Conservation (phyloP, 2,888 invertebrate species). For the Lutraria lutraria region DNA sequence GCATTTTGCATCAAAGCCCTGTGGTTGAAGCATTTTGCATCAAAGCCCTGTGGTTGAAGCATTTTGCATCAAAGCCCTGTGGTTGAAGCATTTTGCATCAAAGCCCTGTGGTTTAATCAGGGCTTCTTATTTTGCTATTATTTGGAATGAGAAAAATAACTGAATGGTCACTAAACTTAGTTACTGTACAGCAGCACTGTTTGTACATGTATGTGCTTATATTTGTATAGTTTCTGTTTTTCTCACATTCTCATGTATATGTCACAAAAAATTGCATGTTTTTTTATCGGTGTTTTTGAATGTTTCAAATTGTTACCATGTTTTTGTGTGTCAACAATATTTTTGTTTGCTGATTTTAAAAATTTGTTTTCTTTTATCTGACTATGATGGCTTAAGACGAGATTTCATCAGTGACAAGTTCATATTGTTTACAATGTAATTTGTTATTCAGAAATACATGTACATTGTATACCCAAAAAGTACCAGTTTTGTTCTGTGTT, state of each 20-base stretch:
- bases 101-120: background rate
- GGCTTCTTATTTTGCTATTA: background rate
- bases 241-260: constrained; percentile 2
- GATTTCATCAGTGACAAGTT: too few relatives aligned
- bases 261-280: background rate
- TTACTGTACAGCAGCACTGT: background rate
- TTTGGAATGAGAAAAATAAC: background rate
- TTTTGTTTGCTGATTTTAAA: background rate
- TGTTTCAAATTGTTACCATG: background rate
- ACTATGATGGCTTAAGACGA: too few relatives aligned
- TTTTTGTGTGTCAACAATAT: background rate
- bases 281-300: background rate
- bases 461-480: too few relatives aligned
- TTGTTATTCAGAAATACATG: too few relatives aligned
- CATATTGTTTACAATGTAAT: too few relatives aligned
- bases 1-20: background rate
- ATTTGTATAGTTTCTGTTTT: background rate
- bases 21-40: background rate
- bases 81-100: too few relatives aligned
- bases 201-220: too few relatives aligned
- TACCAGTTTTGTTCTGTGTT: too few relatives aligned
- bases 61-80: too few relatives aligned
- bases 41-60: too few relatives aligned
- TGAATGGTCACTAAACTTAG: background rate
- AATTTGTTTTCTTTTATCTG: background rate